These are phyloP conservation scores for Cebuella pygmaea DNA, from an alignment of 2,797 vertebrate species.

Conservation along the genomic window DNA sequence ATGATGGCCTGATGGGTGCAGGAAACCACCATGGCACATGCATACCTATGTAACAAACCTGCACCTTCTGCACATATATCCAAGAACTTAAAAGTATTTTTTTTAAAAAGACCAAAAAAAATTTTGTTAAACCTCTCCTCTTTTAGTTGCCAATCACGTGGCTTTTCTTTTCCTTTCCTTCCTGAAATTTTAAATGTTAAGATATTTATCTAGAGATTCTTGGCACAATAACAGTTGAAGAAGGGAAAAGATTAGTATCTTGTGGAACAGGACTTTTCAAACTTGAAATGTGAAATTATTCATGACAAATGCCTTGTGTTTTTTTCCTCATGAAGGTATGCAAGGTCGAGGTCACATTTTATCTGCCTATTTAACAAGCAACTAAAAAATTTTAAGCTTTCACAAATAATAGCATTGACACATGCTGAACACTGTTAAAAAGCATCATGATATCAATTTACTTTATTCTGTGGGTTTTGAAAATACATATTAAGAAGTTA, in stretches of 20 bases:
- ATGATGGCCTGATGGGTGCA: too few species aligned
- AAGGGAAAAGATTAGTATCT: background rate
- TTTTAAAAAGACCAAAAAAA: too few species aligned
- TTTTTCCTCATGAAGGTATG: background rate
- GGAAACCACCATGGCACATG: too few species aligned
- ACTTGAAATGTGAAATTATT: constrained; percentile 50
- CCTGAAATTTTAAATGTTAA: background rate
- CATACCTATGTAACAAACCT: too few species aligned
- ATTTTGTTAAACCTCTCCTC: background rate
- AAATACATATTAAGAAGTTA: constrained; percentile 47
- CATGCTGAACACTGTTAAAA: constrained; percentile 39
- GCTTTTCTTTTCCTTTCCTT: background rate
- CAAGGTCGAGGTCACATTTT: background rate
- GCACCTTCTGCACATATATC: too few species aligned
- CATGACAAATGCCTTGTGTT: constrained; percentile 20
- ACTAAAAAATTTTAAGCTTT: background rate
- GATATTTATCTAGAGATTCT: background rate
- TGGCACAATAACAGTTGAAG: background rate
- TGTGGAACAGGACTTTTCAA: constrained; percentile 2
- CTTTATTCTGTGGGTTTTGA: constrained; percentile 47
- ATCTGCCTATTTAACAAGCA: background rate
- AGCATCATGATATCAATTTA: constrained; percentile 39
- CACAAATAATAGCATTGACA: constrained; percentile 26
- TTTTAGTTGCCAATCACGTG: background rate
- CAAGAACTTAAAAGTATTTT: too few species aligned